These are phyloP conservation scores for Xiphophorus hellerii DNA, from an alignment of 2,113 vertebrate genomes.

Conservation along the genomic window DNA sequence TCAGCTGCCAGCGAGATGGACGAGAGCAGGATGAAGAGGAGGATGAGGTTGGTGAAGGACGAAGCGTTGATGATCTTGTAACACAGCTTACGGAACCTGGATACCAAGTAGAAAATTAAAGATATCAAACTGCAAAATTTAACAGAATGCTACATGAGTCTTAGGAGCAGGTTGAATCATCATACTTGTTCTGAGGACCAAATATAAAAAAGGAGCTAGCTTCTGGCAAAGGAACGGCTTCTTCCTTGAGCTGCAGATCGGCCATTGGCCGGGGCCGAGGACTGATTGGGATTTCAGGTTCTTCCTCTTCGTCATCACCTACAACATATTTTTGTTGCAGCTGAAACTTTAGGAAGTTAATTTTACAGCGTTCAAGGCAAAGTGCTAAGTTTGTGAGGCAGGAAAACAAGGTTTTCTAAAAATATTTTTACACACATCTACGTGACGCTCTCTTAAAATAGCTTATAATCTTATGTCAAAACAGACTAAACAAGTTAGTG, in stretches of 20 bases:
- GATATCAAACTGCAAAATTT: background rate
- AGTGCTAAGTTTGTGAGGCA: too few relatives aligned
- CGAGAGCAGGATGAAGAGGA: constrained; percentile 97
- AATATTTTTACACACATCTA: too few relatives aligned
- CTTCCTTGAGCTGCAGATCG: constrained; percentile 96
- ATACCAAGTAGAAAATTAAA: background rate
- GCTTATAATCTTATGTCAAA: too few relatives aligned
- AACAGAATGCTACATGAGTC: background rate
- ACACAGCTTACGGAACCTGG: constrained; percentile 91
- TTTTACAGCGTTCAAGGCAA: too few relatives aligned
- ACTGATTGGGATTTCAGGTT: constrained; percentile 93
- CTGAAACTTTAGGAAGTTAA: too few relatives aligned
- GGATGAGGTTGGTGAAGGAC: constrained; percentile 98
- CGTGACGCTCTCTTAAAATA: too few relatives aligned
- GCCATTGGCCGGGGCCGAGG: constrained; percentile 94
- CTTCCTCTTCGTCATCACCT: constrained; percentile 97
- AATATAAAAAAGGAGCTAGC: constrained; percentile 98
- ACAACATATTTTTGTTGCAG: background rate
- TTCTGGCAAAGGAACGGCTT: constrained; percentile 94
- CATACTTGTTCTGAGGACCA: constrained; percentile 96
- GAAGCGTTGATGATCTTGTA: constrained; percentile 95
- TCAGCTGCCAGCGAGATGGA: constrained; percentile 97
- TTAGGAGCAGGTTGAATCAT: background rate
- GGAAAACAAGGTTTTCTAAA: too few relatives aligned
- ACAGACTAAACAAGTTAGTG: too few relatives aligned